Base-by-base conservation (phyloP, 2,888 invertebrate species). In the Seira sanloemensis region DNA sequence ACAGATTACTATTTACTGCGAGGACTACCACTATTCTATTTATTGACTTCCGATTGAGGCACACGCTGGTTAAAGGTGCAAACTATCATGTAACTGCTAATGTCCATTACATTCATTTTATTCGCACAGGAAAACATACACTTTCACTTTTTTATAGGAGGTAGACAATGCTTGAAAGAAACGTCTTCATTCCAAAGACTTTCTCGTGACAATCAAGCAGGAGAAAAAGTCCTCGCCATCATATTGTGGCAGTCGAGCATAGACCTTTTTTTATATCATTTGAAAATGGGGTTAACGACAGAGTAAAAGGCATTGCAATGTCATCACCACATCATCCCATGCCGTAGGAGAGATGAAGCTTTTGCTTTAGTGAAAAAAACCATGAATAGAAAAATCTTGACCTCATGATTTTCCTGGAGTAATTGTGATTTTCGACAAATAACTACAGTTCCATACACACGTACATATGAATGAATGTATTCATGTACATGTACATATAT, bases 311-410 rank as follows among this genome's bases (percentile, higher is more conserved):
- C n/a, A n/a, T n/a, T n/a, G n/a, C 37, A 12, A 37, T 37, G 37
- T 37, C 37, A 37, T 37, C 37, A 37, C 37, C 37, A 37, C 37
- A 37, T 37, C 37, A 37, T 37, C 37, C 37, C 12, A 4, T 37
- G 37, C 37, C 37, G 37, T 12, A 37, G n/a, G n/a, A n/a, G n/a
- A n/a, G n/a, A n/a, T n/a, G n/a, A 37, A 37, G 37, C 37, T 7
- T 37, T 37, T 37, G n/a, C 37, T 7, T 7, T 12, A 37, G 37
- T 37, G 4, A 37, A 37, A 37, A 37, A 37, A 37, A n/a, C n/a
- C n/a, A n/a, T 12, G 37, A 37, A 37, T 37, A 37, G 37, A 12
- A 37, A 71, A 78, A 78, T 78, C 78, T 78, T 78, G 78, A 72
- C 72, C 72, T 71, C 72, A 78, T 46, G 78, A 71, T 72, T 72